Conservation (phyloP, 2,888 invertebrate genomes). For the Cephus rjabovi region DNA sequence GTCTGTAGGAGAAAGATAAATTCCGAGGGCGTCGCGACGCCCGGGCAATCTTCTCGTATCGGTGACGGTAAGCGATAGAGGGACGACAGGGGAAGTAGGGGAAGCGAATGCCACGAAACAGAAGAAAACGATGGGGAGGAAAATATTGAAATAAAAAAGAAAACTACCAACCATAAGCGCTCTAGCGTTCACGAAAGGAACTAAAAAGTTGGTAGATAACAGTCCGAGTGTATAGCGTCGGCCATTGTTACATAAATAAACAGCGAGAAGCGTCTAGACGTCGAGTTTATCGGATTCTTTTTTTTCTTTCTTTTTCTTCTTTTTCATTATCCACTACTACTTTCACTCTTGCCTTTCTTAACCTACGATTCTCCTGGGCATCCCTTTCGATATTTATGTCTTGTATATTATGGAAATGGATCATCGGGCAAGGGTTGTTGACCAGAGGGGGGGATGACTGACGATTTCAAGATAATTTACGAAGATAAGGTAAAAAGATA, state of each 20-base stretch:
- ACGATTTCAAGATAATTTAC: too few species aligned
- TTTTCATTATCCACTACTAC: too few species aligned
- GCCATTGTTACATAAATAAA: constrained; percentile 44
- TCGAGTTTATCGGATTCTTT: constrained; percentile 44
- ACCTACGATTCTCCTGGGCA: too few species aligned
- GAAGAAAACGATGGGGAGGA: not conserved
- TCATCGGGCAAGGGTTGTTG: too few species aligned
- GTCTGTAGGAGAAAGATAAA: not conserved
- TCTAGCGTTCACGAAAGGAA: not conserved
- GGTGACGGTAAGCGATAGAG: not conserved
- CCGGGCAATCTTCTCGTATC: not conserved
- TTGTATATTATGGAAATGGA: too few species aligned
- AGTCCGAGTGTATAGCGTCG: not conserved
- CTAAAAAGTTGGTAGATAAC: not conserved
- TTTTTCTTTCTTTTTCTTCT: too few species aligned
- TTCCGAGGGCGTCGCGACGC: not conserved
- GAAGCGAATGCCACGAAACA: not conserved
- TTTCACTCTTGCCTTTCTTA: too few species aligned
- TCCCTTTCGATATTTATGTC: too few species aligned
- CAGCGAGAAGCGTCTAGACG: constrained; percentile 39
- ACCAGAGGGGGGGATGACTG: too few species aligned
- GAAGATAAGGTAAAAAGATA: too few species aligned
- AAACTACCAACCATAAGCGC: not conserved
- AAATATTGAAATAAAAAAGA: not conserved
- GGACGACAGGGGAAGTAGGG: too few species aligned